Evolutionary conservation across 2,113 vertebrate genomes (phyloP), one percentile per base, ranked within the genome.

Genomic region (Prunella fulvescens): DNA sequence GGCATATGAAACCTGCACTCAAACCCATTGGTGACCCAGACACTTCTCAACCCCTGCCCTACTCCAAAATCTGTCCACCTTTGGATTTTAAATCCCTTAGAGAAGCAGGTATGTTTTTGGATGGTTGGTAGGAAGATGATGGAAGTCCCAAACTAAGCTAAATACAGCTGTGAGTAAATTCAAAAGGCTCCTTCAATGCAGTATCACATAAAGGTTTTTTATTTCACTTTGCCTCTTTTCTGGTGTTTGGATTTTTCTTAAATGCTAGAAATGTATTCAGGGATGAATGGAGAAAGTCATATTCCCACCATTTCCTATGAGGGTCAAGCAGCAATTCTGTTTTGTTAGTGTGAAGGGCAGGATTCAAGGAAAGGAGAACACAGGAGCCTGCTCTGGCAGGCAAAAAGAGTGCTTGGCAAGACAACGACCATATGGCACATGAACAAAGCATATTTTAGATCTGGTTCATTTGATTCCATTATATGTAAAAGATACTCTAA

Each of bases 401-500:
- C 70, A 69, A 64, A 70, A 73, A 28, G 25, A 64, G 50, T 10
- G 42, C 45, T 94, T 96, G 93, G 94, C 89, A 90, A 90, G 70
- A 39, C 1, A 14, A 60, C 0, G 0, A 72, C 37, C 53, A 54
- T 58, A 92, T 91, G 95, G 91, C 89, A 54, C 9, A 87, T 1
- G 87, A 95, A 96, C 84, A 97, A 95, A 92, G 91, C 53, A 74
- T 79, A 82, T 76, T 92, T 95, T 82, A 93, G 53, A 85, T 79
- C 89, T 87, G 70, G 81, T 94, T 96, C 11, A 65, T 94, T 89
- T 92, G 81, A 95, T 81, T 95, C 62, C 93, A 95, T 91, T 85
- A 87, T 61, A 66, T 76, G 57, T 82, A 95, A 93, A 89, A 91
- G 86, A 95, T 42, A 92, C 20, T 48, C 69, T 56, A 67, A 77